Percentiles rank a stretch among this genome's conserved stretches.
Conservation (phyloP, 2,113 vertebrate genomes). For the Chascanopsetta lugubris region DNA sequence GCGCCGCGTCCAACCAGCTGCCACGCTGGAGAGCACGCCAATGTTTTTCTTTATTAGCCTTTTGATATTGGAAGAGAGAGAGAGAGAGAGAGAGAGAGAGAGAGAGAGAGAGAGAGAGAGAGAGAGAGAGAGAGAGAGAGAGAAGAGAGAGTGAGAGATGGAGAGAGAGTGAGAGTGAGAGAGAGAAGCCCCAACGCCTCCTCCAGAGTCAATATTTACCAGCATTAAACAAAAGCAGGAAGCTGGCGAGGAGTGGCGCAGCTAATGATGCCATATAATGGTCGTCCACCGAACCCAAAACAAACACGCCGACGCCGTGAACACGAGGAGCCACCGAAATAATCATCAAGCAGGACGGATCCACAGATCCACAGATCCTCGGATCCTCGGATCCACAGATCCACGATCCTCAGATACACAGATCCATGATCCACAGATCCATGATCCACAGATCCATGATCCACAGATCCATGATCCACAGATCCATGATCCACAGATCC, state of each 20-base stretch:
- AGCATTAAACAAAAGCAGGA: conserved; percentile 64
- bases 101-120: conserved; percentile 25
- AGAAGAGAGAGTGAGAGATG: conserved; percentile 33
- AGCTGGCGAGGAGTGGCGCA: conserved; percentile 36
- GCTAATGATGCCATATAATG: conserved; percentile 61
- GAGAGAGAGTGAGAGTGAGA: conserved; percentile 26
- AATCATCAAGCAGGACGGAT: too few relatives aligned
- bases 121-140: conserved; percentile 19
- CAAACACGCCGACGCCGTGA: conserved; percentile 59
- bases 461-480: too few relatives aligned
- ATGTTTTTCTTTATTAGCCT: conserved; percentile 38
- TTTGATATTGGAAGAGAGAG: conserved; percentile 41
- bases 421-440: too few relatives aligned
- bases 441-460: too few relatives aligned
- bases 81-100: conserved; percentile 19
- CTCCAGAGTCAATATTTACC: conserved; percentile 73
- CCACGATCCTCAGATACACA: too few relatives aligned
- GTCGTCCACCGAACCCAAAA: conserved; percentile 47
- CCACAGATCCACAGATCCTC: too few relatives aligned
- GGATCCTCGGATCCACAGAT: too few relatives aligned
- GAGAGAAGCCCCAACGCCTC: conserved; percentile 10
- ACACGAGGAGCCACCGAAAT: too few relatives aligned
- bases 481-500: too few relatives aligned
- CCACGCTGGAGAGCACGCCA: conserved; percentile 33
- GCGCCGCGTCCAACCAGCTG: conserved; percentile 46